These are phyloP conservation scores for Pelobates fuscus DNA, from an alignment of 2,113 vertebrate species.

Conservation along the genomic window DNA sequence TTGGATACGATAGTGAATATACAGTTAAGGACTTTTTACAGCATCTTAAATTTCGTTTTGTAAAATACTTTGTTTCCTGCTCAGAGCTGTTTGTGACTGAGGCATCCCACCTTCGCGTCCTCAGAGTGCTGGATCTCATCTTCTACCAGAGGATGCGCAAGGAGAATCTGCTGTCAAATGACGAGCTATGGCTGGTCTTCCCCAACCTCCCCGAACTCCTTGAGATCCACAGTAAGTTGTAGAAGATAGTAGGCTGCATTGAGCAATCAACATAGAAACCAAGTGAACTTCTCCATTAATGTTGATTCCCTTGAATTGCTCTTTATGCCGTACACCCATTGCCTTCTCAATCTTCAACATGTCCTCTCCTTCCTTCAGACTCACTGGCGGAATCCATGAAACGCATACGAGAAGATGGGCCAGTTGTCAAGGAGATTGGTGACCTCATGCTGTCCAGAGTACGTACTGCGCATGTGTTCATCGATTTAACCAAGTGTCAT, in stretches of 20 bases:
- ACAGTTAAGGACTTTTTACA: too few species aligned
- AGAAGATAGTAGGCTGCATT: too few species aligned
- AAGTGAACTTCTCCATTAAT: too few species aligned
- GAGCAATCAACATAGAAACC: too few species aligned
- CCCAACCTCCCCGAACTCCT: constrained; percentile 88
- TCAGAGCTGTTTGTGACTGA: constrained; percentile 90
- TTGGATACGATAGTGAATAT: too few species aligned
- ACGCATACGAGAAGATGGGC: constrained; percentile 78
- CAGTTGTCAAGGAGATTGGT: constrained; percentile 83
- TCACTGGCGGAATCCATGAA: constrained; percentile 88
- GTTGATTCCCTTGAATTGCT: too few species aligned
- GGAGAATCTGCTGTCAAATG: constrained; percentile 73
- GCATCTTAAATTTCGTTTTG: too few species aligned
- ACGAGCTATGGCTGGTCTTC: constrained; percentile 87
- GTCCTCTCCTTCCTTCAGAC: constrained; percentile 63
- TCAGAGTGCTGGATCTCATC: constrained; percentile 85
- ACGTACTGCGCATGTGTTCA: too few species aligned
- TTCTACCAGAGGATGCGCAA: constrained; percentile 86
- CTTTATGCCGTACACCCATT: too few species aligned
- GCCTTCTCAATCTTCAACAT: too few species aligned
- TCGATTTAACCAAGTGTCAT: too few species aligned
- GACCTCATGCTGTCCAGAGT: constrained; percentile 88
- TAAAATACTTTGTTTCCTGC: too few species aligned
- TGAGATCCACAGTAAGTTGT: constrained; percentile 82
- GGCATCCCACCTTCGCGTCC: constrained; percentile 82